These are phyloP conservation scores for Corynorhinus townsendii DNA, from an alignment of 2,113 vertebrate species.

Conservation along the genomic window DNA sequence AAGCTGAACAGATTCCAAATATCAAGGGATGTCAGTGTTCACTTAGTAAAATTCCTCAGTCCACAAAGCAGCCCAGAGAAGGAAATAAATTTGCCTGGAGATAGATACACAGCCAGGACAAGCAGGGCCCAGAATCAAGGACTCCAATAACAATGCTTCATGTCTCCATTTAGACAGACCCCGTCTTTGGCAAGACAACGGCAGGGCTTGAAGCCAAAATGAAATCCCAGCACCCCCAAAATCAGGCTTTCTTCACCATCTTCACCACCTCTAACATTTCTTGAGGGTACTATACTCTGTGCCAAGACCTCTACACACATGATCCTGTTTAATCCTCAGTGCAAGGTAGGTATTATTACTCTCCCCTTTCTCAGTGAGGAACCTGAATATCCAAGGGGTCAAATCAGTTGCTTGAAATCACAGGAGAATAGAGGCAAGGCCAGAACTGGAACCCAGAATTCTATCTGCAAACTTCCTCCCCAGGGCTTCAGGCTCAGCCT, in stretches of 20 bases:
- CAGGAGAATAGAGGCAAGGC: neutral
- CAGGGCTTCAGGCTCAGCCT: neutral
- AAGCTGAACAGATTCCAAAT: neutral
- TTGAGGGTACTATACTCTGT: neutral
- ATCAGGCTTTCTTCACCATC: neutral
- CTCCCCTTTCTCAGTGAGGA: neutral
- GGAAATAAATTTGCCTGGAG: slow-evolving; percentile 10
- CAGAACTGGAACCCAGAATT: neutral
- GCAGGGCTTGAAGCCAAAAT: neutral
- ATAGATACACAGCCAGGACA: neutral
- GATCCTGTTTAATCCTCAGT: neutral
- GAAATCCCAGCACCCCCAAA: neutral
- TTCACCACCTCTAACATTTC: neutral
- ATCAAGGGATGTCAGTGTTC: neutral
- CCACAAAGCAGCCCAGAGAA: slow-evolving; percentile 26
- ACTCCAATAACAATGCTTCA: neutral
- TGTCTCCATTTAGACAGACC: neutral
- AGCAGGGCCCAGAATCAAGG: neutral
- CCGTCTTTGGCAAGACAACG: neutral
- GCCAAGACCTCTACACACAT: neutral
- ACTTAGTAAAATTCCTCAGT: neutral
- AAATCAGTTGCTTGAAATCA: neutral
- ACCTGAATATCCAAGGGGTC: neutral
- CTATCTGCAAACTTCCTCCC: neutral
- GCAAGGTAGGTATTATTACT: neutral